Conservation (phyloP, 2,113 vertebrate genomes). For the Sialia sialis region DNA sequence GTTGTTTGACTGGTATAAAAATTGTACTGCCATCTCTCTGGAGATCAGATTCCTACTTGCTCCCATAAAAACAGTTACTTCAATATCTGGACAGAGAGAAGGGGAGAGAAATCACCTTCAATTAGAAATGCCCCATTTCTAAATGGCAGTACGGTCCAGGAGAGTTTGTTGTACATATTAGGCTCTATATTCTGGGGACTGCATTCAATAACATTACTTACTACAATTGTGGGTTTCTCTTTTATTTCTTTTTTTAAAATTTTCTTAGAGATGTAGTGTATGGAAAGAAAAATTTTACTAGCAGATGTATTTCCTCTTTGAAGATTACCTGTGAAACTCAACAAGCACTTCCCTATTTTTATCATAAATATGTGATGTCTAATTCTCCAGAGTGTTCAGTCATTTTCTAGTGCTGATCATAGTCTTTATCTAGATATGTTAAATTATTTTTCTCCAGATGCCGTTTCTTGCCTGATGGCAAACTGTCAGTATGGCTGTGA, state of each 20-base stretch:
- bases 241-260: no score
- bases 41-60: background rate
- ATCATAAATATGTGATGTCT: accelerated
- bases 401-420: background rate
- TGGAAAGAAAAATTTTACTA: background rate
- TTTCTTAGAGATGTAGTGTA: background rate
- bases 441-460: constrained; percentile 67
- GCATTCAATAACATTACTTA: background rate
- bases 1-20: background rate
- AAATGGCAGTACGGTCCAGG: background rate
- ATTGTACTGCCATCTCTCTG: background rate
- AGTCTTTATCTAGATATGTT: background rate
- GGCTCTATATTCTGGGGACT: background rate
- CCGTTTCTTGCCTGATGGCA: constrained; percentile 88
- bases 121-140: background rate
- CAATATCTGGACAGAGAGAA: background rate
- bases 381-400: background rate
- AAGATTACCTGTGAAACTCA: background rate
- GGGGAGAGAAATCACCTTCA: background rate
- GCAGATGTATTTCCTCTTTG: background rate
- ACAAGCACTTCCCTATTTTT: background rate
- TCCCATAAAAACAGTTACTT: background rate
- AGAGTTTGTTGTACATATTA: background rate
- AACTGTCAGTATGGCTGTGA: constrained; percentile 99
- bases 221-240: background rate